Percentiles rank a stretch among this genome's conserved stretches.
These are phyloP conservation scores for Eudyptes chrysolophus DNA, from an alignment of 2,113 vertebrate genomes.

Conservation along the genomic window DNA sequence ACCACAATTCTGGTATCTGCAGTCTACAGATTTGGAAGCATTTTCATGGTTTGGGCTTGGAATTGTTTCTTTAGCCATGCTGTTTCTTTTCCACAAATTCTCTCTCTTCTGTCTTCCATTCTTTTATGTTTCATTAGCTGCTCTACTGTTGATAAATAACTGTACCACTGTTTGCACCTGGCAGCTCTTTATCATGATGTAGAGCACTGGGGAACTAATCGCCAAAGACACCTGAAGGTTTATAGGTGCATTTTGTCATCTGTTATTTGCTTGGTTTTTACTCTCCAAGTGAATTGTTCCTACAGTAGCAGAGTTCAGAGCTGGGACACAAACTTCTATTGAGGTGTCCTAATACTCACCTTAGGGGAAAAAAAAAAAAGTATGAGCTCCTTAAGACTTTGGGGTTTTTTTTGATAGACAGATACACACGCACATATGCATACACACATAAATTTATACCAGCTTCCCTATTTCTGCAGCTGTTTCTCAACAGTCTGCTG, in stretches of 20 bases:
- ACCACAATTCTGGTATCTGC: constrained; percentile 52
- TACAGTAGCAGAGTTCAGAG: neutral
- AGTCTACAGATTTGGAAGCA: constrained; percentile 42
- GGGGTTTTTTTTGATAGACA: neutral
- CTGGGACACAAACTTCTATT: neutral
- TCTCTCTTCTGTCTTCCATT: neutral
- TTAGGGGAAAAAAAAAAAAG: neutral
- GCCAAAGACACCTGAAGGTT: neutral
- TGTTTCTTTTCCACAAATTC: constrained; percentile 9
- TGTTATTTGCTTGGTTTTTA: neutral
- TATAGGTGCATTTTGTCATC: constrained; percentile 28
- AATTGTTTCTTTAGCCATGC: neutral
- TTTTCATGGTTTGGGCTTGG: constrained; percentile 29
- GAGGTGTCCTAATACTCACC: neutral
- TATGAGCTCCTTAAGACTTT: neutral
- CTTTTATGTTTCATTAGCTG: constrained; percentile 41
- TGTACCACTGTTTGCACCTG: constrained; percentile 5
- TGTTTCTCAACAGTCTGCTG: constrained; percentile 44
- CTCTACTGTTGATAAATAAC: constrained; percentile 16
- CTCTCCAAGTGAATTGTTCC: neutral
- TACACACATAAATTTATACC: neutral
- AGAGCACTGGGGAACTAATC: neutral
- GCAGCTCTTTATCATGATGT: constrained; percentile 13
- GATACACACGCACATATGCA: neutral
- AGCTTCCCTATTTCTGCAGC: constrained; percentile 50